Percentiles rank a stretch among this genome's conserved stretches.
phyloP scores from a whole-genome alignment of 2,797 vertebrate genomes.

The Syndactyla subalaris region DNA sequence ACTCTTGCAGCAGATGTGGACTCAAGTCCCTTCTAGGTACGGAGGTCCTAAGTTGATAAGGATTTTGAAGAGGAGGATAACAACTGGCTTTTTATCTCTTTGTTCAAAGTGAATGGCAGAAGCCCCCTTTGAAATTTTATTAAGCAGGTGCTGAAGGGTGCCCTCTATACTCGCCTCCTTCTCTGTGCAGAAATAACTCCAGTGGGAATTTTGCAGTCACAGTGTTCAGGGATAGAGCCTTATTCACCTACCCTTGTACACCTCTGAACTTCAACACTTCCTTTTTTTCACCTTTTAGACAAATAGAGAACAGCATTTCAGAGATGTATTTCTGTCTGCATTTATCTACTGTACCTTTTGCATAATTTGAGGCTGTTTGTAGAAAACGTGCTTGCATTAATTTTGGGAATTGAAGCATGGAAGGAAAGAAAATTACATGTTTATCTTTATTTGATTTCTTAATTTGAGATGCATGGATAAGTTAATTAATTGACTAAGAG shows the following conservation, averaged over 20 bases:
- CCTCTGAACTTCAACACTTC: neutral
- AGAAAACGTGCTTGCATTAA: neutral
- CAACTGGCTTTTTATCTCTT: neutral
- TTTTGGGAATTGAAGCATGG: constrained; percentile 42
- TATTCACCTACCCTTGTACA: neutral
- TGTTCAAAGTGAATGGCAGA: neutral
- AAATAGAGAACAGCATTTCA: neutral
- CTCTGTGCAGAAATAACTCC: neutral
- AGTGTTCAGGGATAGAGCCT: neutral
- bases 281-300: neutral
- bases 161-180: neutral
- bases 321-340: neutral
- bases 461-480: constrained; percentile 41
- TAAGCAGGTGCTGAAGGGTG: neutral
- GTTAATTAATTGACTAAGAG: constrained; percentile 58
- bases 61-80: neutral
- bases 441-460: constrained; percentile 67
- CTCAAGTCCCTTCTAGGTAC: neutral
- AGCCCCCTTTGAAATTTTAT: neutral
- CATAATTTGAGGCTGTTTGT: neutral
- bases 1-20: neutral
- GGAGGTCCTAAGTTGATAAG: neutral
- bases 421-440: constrained; percentile 54
- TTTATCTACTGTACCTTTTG: neutral
- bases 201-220: neutral